Base-by-base conservation (phyloP, 2,888 invertebrate genomes). In the Cephus rjabovi region DNA sequence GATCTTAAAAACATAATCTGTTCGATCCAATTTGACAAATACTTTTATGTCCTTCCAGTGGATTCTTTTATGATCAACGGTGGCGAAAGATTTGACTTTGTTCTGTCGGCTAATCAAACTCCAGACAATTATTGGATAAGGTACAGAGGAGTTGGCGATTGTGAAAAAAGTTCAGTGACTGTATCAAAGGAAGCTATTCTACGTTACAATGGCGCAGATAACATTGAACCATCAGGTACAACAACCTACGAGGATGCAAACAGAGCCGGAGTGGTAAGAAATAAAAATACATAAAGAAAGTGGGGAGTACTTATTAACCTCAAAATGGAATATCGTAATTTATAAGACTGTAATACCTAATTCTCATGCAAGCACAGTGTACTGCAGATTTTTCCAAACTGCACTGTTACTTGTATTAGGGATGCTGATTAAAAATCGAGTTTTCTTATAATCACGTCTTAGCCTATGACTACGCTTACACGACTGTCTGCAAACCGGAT, bases 71-170 rank as follows among this genome's bases (percentile, higher is more conserved):
- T 92, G 35, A 89, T 92, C 78, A 92, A 91, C 81, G 92, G 92
- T 23, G 93, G 93, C 3, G 93, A 93, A 81, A 86, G 93, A 77
- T 93, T 90, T 86, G 93, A 93, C 83, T 91, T 93, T 76, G 90
- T 93, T 56, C 78, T 93, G 9, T 81, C 85, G 15, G 91, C 92
- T 9, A 84, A 89, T 79, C 89, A 91, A 77, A 81, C 83, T 4
- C 79, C 86, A 23, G 90, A 86, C 3, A 91, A 92, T 76, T 93
- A 93, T 83, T 92, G 92, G 92, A 90, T 93, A 73, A 87, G 92
- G 76, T 91, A 92, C 68, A 88, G 91, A 33, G 93, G 92, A 1
- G 83, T 92, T 56, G 91, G 84, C 11, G 81, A 80, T 74, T 86
- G 86, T 34, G 40, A 80, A 23, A 76, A n/a, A 11, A 73, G 70